Percentiles rank a stretch among this genome's conserved stretches.
Conservation (phyloP, 2,113 vertebrate species). For the Todiramphus chloris region DNA sequence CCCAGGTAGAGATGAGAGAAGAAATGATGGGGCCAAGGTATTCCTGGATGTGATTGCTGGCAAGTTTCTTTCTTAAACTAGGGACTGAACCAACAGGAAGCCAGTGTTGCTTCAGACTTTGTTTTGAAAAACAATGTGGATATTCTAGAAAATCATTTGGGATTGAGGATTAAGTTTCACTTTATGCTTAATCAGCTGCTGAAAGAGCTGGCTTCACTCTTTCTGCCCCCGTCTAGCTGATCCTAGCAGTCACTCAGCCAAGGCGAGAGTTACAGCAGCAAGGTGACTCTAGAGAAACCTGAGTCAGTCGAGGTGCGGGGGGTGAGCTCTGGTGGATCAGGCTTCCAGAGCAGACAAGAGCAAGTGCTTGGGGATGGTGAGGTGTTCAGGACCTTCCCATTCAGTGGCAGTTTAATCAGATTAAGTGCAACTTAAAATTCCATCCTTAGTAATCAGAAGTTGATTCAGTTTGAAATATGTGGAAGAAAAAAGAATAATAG, state of each 20-base stretch:
- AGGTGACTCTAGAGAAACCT: not conserved
- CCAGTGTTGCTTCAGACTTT: not conserved
- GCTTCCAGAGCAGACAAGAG: not conserved
- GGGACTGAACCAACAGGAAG: slow-evolving; percentile 1
- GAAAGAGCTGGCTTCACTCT: not conserved
- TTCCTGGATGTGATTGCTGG: slow-evolving; percentile 17
- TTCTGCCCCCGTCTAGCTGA: not conserved
- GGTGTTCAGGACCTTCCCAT: not conserved
- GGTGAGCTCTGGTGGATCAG: not conserved
- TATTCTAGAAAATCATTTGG: slow-evolving; percentile 12
- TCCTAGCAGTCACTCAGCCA: not conserved
- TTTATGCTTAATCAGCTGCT: slow-evolving; percentile 2
- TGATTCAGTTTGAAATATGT: not conserved
- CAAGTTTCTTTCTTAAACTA: not conserved
- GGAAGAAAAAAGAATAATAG: not conserved
- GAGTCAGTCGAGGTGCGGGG: not conserved
- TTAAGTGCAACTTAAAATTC: not conserved
- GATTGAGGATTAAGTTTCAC: not conserved
- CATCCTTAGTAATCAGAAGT: not conserved
- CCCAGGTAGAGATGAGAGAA: slow-evolving; percentile 37
- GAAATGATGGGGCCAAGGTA: not conserved
- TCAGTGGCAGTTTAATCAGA: not conserved
- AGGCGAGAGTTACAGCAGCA: not conserved
- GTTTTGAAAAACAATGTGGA: not conserved
- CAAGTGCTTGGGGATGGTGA: not conserved